Evolutionary conservation across 2,888 invertebrate species (phyloP).

Genomic region (Baronia brevicornis): DNA sequence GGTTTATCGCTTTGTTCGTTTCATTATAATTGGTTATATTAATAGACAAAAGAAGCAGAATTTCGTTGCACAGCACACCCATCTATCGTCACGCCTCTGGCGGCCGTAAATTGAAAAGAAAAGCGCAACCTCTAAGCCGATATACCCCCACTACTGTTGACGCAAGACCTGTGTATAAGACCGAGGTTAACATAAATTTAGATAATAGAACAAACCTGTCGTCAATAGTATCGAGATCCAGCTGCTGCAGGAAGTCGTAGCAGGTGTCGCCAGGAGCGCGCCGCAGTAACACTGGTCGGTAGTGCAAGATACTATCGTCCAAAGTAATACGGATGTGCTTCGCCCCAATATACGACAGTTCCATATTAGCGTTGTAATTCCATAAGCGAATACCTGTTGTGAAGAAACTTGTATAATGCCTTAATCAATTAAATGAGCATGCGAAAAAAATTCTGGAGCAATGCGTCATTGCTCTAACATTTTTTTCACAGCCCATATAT

Average conservation of each 20-base stretch:
- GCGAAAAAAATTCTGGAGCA: neutral
- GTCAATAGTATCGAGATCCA: conserved; percentile 51
- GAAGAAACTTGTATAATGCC: neutral
- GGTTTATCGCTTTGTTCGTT: no score
- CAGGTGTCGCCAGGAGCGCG: conserved; percentile 84
- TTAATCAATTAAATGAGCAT: neutral
- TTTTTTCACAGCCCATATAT: no score
- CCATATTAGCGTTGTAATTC: conserved; percentile 88
- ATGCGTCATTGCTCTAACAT: no score
- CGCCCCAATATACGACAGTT: conserved; percentile 79
- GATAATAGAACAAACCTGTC: conserved; percentile 36
- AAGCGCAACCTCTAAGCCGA: no score
- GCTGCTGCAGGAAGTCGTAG: conserved; percentile 85
- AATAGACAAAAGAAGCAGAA: no score
- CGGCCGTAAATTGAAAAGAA: no score
- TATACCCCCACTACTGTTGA: no score
- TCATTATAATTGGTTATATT: no score
- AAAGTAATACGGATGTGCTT: conserved; percentile 60
- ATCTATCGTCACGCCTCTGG: no score
- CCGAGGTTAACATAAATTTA: no score
- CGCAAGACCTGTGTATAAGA: no score
- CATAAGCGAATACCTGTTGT: conserved; percentile 79
- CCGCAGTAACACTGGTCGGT: conserved; percentile 66
- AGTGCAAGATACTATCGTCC: conserved; percentile 48
- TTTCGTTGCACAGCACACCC: no score